phyloP scores from a whole-genome alignment of 1,140 invertebrate genomes.

The Dufourea novaeangliae region DNA sequence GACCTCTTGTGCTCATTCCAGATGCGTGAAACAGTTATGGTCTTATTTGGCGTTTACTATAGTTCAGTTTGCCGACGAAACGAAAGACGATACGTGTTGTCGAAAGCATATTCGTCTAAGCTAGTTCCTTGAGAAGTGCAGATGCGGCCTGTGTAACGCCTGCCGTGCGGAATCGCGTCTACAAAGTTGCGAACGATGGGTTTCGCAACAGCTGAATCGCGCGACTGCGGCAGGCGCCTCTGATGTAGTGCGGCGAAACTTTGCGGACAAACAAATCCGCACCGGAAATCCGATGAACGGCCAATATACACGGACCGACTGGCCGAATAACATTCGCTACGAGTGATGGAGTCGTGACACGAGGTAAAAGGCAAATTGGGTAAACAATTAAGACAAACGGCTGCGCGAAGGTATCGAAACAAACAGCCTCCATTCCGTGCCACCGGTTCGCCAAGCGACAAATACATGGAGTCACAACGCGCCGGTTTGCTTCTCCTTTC shows the following conservation, averaged over 20 bases:
- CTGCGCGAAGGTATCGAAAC: constrained; percentile 55
- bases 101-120: constrained; percentile 52
- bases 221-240: constrained; percentile 66
- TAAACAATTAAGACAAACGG: constrained; percentile 70
- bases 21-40: no score
- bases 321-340: constrained; percentile 66
- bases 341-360: constrained; percentile 67
- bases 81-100: constrained; percentile 60
- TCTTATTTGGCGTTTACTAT: no score
- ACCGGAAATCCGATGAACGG: constrained; percentile 75
- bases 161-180: constrained; percentile 70
- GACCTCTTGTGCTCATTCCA: no score
- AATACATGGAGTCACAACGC: constrained; percentile 12
- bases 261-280: constrained; percentile 80
- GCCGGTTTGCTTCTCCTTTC: not conserved
- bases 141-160: constrained; percentile 64
- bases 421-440: constrained; percentile 50
- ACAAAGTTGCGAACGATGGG: constrained; percentile 75
- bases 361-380: constrained; percentile 69
- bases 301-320: constrained; percentile 57
- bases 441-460: not conserved
- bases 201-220: constrained; percentile 77
- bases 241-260: constrained; percentile 78
- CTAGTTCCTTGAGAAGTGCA: constrained; percentile 68
- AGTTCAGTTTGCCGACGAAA: not conserved